Conservation (phyloP, 2,888 invertebrate genomes). For the Xestia rhomboidea region DNA sequence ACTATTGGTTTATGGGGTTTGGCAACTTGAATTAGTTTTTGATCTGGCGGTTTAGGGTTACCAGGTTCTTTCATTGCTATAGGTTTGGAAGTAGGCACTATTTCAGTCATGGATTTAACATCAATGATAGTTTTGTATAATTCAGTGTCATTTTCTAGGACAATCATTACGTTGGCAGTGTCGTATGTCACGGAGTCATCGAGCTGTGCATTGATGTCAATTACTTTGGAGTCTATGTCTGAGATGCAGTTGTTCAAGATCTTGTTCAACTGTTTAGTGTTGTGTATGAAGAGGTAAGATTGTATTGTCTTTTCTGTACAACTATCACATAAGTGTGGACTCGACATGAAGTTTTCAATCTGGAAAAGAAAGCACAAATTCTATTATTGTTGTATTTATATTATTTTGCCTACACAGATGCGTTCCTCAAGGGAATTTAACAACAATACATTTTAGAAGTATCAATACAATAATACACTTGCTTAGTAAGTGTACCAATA, state of each 20-base stretch:
- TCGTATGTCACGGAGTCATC: constrained; percentile 56
- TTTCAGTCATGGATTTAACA: constrained; percentile 63
- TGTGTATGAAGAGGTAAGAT: constrained; percentile 76
- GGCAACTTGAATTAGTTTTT: constrained; percentile 1
- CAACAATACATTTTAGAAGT: not conserved
- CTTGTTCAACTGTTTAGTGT: constrained; percentile 73
- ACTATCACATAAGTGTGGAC: constrained; percentile 70
- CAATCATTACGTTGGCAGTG: constrained; percentile 76
- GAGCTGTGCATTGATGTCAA: constrained; percentile 71
- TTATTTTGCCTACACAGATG: not conserved
- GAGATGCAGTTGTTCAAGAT: constrained; percentile 72
- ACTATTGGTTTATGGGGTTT: constrained; percentile 22
- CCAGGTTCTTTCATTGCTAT: constrained; percentile 47
- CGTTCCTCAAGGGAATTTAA: not conserved
- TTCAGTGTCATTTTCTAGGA: constrained; percentile 74
- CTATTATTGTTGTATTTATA: not conserved
- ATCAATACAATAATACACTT: no score
- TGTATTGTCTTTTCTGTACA: constrained; percentile 77
- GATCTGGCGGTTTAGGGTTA: not conserved
- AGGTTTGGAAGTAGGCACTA: constrained; percentile 64
- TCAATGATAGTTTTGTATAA: constrained; percentile 68
- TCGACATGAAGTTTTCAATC: constrained; percentile 72
- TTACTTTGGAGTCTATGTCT: constrained; percentile 75
- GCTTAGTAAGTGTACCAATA: no score
- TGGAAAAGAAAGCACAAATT: constrained; percentile 60